Base-by-base conservation (phyloP, 2,888 invertebrate species). In the Scaptomyza caliginosa region DNA sequence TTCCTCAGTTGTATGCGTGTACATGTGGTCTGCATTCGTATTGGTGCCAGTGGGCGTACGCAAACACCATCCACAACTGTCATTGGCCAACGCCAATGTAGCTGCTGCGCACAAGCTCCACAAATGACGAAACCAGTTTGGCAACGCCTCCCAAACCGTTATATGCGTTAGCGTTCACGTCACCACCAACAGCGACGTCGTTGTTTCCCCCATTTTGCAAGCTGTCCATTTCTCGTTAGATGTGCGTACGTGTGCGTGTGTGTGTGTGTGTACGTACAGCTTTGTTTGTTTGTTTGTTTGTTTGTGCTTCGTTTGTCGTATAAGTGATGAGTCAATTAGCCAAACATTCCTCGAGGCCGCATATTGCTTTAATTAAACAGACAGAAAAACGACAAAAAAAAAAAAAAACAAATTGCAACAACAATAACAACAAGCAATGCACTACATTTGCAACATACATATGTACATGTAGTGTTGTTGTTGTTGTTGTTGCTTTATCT, bases 281-380 rank as follows among this genome's bases (percentile, higher is more conserved):
- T 52, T n/a, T n/a, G n/a, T n/a, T n/a, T n/a, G n/a, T n/a, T n/a
- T n/a, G 63, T 46, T 50, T 67, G 54, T 67, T 74, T 77, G 81
- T 74, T 77, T 75, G 81, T 72, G 69, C 76, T 81, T 81, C 85
- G 80, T 71, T 81, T 81, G 86, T 86, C 74, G 73, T 88, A 86
- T 88, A 88, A 88, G 88, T 89, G 88, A 89, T 88, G 88, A 89
- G 89, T 89, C 90, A 89, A 89, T 89, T 89, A 89, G 89, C 89
- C 87, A 86, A 86, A 82, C 89, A 89, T 89, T 88, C 78, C 81
- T 86, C 76, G 87, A 87, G 88, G 89, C 87, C 88, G 83, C 89
- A 89, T 86, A 89, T 86, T 85, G 78, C 86, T 89, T 88, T 80
- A 82, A 86, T 83, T 88, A 77, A 88, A 88, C 86, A 80, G 77